Base-by-base conservation (phyloP, 1,140 invertebrate species). In the Bombus impatiens region DNA sequence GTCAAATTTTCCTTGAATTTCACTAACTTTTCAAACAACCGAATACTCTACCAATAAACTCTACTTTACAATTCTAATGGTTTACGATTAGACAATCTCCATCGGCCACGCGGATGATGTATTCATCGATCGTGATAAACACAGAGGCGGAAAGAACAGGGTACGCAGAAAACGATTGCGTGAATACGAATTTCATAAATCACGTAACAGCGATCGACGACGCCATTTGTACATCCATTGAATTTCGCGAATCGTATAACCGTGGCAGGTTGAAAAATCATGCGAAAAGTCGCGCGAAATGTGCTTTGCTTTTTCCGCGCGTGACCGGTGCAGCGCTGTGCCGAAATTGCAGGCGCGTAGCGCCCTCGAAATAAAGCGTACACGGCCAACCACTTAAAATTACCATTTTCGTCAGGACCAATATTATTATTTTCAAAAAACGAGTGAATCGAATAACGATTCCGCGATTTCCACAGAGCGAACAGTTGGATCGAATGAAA, bases 241-340 rank as follows among this genome's bases (percentile, higher is more conserved):
- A 80, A 70, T 80, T 80, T 80, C 65, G 13, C 78, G 78, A 80
- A 47, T 80, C 78, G 65, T 32, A 80, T 67, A 68, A 67, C 62
- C 77, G 42, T 42, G 42, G 42, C 32, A 70, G 32, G 5, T 70
- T 32, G 42, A 80, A 80, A 80, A 80, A 80, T 80, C 65, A 68
- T 42, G 42, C 32, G 42, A 47, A 37, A 47, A 37, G 78, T 25
- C 10, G n/a, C 42, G 62, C 25, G 28, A 81, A 59, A 81, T 57
- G 35, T 35, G 67, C 47, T 59, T 81, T 81, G 67, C 47, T 42
- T 81, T 81, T 59, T 32, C 25, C 44, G 10, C 28, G 78, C 42
- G 42, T 44, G 78, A 68, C 40, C 6, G 22, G 13, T 13, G 62
- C 67, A 68, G 22, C 6, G 22, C 42, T 25, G 62, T 68, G 28